Percentiles rank a stretch among this genome's conserved stretches.
Conservation (phyloP, 2,888 invertebrate species). For the Exephanes ischioxanthus region DNA sequence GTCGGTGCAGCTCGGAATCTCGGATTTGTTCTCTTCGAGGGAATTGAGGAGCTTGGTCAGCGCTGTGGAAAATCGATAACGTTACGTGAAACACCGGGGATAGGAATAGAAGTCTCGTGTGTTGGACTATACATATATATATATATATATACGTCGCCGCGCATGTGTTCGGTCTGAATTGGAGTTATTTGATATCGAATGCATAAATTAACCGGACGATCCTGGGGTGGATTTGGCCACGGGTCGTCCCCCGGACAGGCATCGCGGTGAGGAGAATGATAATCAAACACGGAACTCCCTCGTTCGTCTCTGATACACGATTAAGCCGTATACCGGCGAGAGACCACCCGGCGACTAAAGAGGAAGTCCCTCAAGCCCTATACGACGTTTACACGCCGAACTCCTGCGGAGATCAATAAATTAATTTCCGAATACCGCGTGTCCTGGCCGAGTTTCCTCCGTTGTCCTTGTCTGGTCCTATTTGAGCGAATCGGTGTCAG, state of each 20-base stretch:
- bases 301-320: neutral
- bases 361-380: conserved; percentile 46
- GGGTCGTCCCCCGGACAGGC: conserved; percentile 4
- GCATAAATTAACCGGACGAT: conserved; percentile 34
- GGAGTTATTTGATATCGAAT: conserved; percentile 27
- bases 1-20: conserved; percentile 90
- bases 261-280: conserved; percentile 13
- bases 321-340: conserved; percentile 2
- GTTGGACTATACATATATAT: conserved; percentile 1
- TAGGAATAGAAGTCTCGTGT: conserved; percentile 25
- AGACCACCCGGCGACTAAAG: neutral
- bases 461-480: conserved; percentile 24
- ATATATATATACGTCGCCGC: neutral
- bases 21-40: conserved; percentile 92
- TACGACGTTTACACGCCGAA: conserved; percentile 45
- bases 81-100: conserved; percentile 26
- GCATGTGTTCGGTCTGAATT: conserved; percentile 2
- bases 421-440: conserved; percentile 58
- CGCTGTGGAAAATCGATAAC: conserved; percentile 85
- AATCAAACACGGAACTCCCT: conserved; percentile 2
- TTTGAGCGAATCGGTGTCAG: neutral
- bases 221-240: conserved; percentile 19
- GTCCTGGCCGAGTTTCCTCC: conserved; percentile 39
- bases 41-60: conserved; percentile 92
- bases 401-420: conserved; percentile 55